These are phyloP conservation scores for Atopsyche davidsoni DNA, from an alignment of 1,140 invertebrate species.

Conservation along the genomic window DNA sequence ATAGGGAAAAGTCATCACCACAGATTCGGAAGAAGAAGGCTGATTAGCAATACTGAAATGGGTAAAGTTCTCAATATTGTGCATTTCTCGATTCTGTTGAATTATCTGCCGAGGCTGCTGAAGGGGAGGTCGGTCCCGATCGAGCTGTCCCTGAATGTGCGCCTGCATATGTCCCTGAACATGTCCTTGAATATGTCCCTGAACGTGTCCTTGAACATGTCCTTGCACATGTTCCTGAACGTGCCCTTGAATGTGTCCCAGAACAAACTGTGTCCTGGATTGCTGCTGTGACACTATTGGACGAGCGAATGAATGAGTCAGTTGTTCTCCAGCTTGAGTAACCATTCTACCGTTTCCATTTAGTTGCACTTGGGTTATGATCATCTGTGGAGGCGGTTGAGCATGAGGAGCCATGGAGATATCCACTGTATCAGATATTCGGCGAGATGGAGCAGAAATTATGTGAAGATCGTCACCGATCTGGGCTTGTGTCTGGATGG, in stretches of 20 bases:
- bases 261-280: slow-evolving; percentile 20
- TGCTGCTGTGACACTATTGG: slow-evolving; percentile 13
- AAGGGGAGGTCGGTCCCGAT: slow-evolving; percentile 10
- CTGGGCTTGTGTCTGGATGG: slow-evolving; percentile 27
- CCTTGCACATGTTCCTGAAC: slow-evolving; percentile 17
- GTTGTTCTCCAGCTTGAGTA: slow-evolving; percentile 15
- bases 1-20: slow-evolving; percentile 15
- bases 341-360: slow-evolving; percentile 20
- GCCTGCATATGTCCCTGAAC: slow-evolving; percentile 25
- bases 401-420: slow-evolving; percentile 25
- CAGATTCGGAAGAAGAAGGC: slow-evolving; percentile 8
- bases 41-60: slow-evolving; percentile 17
- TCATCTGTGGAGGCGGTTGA: slow-evolving; percentile 28
- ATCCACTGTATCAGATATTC: slow-evolving; percentile 10
- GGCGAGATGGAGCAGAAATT: slow-evolving; percentile 18
- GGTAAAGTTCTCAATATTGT: slow-evolving; percentile 17
- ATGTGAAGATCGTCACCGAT: slow-evolving; percentile 24
- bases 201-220: slow-evolving; percentile 10
- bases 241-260: slow-evolving; percentile 26
- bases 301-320: slow-evolving; percentile 20
- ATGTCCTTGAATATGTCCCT: slow-evolving; percentile 26
- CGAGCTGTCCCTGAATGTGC: slow-evolving; percentile 22
- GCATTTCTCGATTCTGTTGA: slow-evolving; percentile 19
- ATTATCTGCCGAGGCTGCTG: slow-evolving; percentile 16
- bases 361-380: slow-evolving; percentile 26